Base-by-base conservation (phyloP, 2,797 vertebrate genomes). In the Kryptolebias ocellatus region DNA sequence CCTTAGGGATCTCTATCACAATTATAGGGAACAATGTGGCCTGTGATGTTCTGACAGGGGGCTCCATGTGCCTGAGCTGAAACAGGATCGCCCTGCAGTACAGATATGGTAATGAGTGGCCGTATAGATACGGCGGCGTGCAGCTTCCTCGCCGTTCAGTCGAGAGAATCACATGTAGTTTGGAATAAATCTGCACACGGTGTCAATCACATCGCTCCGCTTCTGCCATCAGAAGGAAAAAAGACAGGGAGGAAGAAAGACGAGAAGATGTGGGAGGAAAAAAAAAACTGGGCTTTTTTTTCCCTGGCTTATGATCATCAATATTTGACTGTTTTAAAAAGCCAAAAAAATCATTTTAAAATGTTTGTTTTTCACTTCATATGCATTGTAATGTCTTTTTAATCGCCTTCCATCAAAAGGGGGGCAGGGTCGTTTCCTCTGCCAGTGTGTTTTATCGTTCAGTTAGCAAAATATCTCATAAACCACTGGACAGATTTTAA, bases 41-140 rank as follows among this genome's bases (percentile, higher is more conserved):
- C 75, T 74, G 70, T 83, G 84, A 83, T 86, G 83, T 81, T 83
- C 81, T 84, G 83, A 85, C 86, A 86, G 84, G 65, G 34, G 2
- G 74, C 74, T 69, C 79, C 62, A n/a, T 74, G 80, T 67, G 74
- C 56, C 73, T 75, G 77, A 81, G 69, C 83, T 74, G 81, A 83
- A 75, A 62, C 86, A 70, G 77, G 72, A 87, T 84, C 73, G 79
- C 70, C 77, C 73, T 67, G 58, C 69, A 2, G 78, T 83, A 82
- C 79, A 74, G 82, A 88, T 83, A 83, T 83, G 86, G 54, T 86
- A 87, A 90, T 84, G 78, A 85, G 80, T 78, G 79, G 78, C 79
- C 65, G 70, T 85, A 81, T 77, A 81, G 83, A 83, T 68, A 61
- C 63, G 10, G 81, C 17, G 20, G 76, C 83, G 50, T 51, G 74